A percentile compares a stretch with the other conserved stretches of the same genome.
Evolutionary conservation across 1,140 invertebrate species (phyloP).

Genomic region (Radopholus similis): DNA sequence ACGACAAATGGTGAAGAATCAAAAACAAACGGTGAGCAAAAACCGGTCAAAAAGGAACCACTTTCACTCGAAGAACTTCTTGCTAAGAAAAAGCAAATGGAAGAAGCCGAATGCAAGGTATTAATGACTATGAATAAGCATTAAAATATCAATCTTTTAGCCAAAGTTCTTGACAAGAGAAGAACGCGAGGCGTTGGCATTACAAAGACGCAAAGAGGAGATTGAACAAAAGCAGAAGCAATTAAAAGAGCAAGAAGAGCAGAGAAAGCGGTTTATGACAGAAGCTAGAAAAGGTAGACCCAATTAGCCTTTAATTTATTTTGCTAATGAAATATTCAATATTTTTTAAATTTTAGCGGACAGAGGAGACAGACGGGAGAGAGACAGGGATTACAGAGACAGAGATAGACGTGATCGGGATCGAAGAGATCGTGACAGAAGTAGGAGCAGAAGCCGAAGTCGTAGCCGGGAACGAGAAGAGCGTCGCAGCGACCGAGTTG

Average conservation of each 20-base stretch:
- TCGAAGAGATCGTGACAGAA: slow-evolving; percentile 24
- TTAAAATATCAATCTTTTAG: slow-evolving; percentile 49
- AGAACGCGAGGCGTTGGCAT: slow-evolving; percentile 80
- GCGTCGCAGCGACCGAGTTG: slow-evolving; percentile 19
- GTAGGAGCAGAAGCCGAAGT: slow-evolving; percentile 41
- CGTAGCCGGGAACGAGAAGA: slow-evolving; percentile 45
- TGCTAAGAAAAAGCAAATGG: slow-evolving; percentile 91
- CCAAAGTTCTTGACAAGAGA: slow-evolving; percentile 95
- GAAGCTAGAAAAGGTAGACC: slow-evolving; percentile 66
- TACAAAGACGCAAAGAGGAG: slow-evolving; percentile 81
- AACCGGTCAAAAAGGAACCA: slow-evolving; percentile 73
- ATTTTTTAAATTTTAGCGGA: slow-evolving; percentile 22
- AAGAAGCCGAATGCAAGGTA: slow-evolving; percentile 75
- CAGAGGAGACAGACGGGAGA: slow-evolving; percentile 4
- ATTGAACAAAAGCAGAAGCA: slow-evolving; percentile 68
- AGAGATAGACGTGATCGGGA: slow-evolving; percentile 47
- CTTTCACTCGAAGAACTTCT: slow-evolving; percentile 90
- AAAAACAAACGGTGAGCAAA: neutral
- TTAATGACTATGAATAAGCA: neutral
- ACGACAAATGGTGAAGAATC: neutral
- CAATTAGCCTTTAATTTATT: neutral
- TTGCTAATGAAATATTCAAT: neutral
- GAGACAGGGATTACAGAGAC: slow-evolving; percentile 19
- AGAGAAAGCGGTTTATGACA: slow-evolving; percentile 66
- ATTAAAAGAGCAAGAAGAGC: slow-evolving; percentile 72